A percentile compares a stretch with the other conserved stretches of the same genome.
These are phyloP conservation scores for zebrafish (Danio rerio) DNA, from an alignment of 2,113 vertebrate genomes.

Conservation along the genomic window GRCz12tu NC_133190.1:3089501-3090000, in stretches of 20 bases:
- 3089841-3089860: neutral
- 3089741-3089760: slow-evolving; percentile 9
- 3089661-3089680: neutral
- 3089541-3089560: too few species aligned
- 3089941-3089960: neutral
- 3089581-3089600: too few species aligned
- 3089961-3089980: too few species aligned
- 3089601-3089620: too few species aligned
- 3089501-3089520: too few species aligned
- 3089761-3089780: slow-evolving; percentile 7
- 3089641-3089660: too few species aligned
- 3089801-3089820: slow-evolving; percentile 34
- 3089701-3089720: slow-evolving; percentile 30
- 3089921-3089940: neutral
- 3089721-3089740: slow-evolving; percentile 13
- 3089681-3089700: slow-evolving; percentile 8
- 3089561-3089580: too few species aligned
- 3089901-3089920: neutral
- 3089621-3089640: too few species aligned
- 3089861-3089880: slow-evolving; percentile 10
- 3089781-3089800: neutral
- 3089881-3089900: neutral
- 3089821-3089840: neutral
- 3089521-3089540: too few species aligned
- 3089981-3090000: too few species aligned